Evolutionary conservation across 1,140 invertebrate genomes (phyloP).

Genomic region (Helicoverpa zea): DNA sequence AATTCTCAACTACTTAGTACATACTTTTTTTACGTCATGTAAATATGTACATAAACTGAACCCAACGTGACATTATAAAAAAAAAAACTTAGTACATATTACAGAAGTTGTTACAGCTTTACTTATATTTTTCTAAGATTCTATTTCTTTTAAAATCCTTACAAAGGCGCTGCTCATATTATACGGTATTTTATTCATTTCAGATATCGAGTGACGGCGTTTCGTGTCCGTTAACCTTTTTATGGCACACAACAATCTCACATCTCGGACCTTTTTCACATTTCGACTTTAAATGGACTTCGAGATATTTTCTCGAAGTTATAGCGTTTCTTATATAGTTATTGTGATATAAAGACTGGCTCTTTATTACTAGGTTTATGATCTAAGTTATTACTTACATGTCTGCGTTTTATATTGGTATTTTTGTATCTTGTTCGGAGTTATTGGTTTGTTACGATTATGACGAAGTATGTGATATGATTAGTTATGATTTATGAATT

Average conservation of each 20-base stretch:
- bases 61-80: no score
- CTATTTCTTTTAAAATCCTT: conserved; percentile 7
- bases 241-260: conserved; percentile 15
- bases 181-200: conserved; percentile 34
- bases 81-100: no score
- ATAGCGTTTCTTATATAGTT: conserved; percentile 29
- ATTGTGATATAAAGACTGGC: conserved; percentile 19
- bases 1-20: no score
- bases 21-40: no score
- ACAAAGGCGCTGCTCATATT: neutral
- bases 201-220: conserved; percentile 34
- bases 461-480: neutral
- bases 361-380: conserved; percentile 31
- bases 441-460: no score
- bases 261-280: conserved; percentile 39
- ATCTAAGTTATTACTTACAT: conserved; percentile 9
- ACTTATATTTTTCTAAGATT: conserved; percentile 14
- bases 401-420: conserved; percentile 3
- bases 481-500: no score
- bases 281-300: conserved; percentile 28
- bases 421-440: neutral
- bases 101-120: no score
- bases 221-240: conserved; percentile 34
- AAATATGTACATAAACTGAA: no score
- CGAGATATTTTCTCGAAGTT: conserved; percentile 29